Conservation (phyloP, 2,113 vertebrate genomes). For the Ciconia stormi region DNA sequence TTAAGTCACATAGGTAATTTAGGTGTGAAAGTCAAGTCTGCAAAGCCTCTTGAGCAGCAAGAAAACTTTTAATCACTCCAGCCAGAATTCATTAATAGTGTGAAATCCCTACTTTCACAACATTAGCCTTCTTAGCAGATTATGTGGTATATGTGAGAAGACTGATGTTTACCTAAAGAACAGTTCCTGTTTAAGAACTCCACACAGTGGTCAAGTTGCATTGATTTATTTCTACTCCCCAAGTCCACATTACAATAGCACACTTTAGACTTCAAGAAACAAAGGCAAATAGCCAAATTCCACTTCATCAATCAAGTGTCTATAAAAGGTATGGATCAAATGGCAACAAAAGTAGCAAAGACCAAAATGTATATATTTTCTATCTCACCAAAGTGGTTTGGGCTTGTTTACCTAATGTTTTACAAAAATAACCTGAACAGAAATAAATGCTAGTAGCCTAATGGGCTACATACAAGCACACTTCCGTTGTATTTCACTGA, state of each 20-base stretch:
- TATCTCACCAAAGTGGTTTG: not conserved
- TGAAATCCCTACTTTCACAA: not conserved
- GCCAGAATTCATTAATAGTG: not conserved
- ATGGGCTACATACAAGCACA: not conserved
- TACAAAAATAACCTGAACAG: conserved; percentile 9
- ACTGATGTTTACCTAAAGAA: not conserved
- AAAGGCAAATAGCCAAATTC: conserved; percentile 36
- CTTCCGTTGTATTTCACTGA: not conserved
- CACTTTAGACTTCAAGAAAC: conserved; percentile 39
- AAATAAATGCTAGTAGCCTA: conserved; percentile 20
- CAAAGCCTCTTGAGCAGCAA: not conserved
- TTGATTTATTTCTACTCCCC: conserved; percentile 65
- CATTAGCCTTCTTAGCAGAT: not conserved
- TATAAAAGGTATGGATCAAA: conserved; percentile 15
- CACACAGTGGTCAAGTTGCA: not conserved
- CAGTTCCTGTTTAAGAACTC: not conserved
- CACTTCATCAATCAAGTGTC: conserved; percentile 8
- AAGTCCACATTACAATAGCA: conserved; percentile 57
- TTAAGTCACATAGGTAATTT: not conserved
- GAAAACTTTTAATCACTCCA: not conserved
- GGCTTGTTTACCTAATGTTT: not conserved
- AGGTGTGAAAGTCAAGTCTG: not conserved
- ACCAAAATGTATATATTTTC: not conserved
- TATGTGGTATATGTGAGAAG: not conserved
- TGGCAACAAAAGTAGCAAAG: conserved; percentile 7